Evolutionary conservation across 2,113 vertebrate genomes (phyloP).

Genomic region (Heterotis niloticus): DNA sequence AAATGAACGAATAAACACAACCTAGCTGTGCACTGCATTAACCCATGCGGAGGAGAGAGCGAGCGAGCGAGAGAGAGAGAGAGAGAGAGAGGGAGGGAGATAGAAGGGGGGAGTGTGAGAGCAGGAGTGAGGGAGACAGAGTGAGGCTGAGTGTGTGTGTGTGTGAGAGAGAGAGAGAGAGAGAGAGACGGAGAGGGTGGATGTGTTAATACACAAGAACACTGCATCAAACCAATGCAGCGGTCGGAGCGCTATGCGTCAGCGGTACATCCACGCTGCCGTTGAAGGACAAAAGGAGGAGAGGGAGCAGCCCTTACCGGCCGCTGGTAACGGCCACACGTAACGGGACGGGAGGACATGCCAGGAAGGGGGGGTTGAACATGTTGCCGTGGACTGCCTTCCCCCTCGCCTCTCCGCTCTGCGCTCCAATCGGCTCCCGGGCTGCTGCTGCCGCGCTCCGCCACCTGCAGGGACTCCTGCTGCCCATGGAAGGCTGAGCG

Average conservation of each 20-base stretch:
- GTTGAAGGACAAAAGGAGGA: slow-evolving; percentile 93
- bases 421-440: neutral
- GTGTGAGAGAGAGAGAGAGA: slow-evolving; percentile 38
- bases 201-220: slow-evolving; percentile 78
- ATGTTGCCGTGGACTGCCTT: slow-evolving; percentile 63
- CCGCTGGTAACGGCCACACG: slow-evolving; percentile 71
- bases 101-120: slow-evolving; percentile 36
- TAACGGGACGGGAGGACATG: slow-evolving; percentile 60
- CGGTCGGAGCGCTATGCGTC: slow-evolving; percentile 86
- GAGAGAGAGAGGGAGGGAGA: slow-evolving; percentile 27
- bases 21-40: too few relatives aligned
- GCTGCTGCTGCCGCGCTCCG: neutral
- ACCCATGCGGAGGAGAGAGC: slow-evolving; percentile 29
- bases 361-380: slow-evolving; percentile 45
- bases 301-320: slow-evolving; percentile 77
- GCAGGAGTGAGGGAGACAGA: slow-evolving; percentile 55
- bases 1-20: slow-evolving; percentile 31
- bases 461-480: slow-evolving; percentile 1
- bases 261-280: slow-evolving; percentile 87
- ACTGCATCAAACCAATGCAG: slow-evolving; percentile 88
- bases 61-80: slow-evolving; percentile 38
- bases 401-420: slow-evolving; percentile 47
- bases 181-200: slow-evolving; percentile 56
- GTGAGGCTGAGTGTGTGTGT: too few relatives aligned
- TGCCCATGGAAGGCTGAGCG: slow-evolving; percentile 7